Conservation (phyloP, 2,113 vertebrate genomes). For the Periophthalmus modestus region DNA sequence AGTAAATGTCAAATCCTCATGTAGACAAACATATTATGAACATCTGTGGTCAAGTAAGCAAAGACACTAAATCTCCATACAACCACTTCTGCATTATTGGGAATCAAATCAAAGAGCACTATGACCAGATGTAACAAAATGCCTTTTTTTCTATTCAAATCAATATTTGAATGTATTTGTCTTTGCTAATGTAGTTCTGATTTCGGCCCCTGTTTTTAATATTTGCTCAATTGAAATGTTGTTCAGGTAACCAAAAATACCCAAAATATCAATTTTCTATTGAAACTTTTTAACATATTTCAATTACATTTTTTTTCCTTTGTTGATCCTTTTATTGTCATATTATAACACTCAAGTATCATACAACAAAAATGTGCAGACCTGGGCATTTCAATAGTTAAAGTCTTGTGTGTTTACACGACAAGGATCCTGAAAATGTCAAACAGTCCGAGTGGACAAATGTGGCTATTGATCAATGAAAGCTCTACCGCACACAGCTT, state of each 20-base stretch:
- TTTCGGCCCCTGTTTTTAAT: not conserved
- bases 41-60: not conserved
- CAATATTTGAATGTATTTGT: no score
- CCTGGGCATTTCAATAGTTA: constrained; percentile 63
- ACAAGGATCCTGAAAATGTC: constrained; percentile 68
- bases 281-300: not conserved
- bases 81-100: not conserved
- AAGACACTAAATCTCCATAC: constrained; percentile 34
- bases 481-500: constrained; percentile 28
- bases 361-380: constrained; percentile 58
- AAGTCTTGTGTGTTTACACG: constrained; percentile 62
- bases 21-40: constrained; percentile 25
- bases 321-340: not conserved
- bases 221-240: not conserved
- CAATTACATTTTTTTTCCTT: not conserved
- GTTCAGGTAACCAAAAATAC: not conserved
- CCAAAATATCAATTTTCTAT: not conserved
- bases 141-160: no score
- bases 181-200: not conserved
- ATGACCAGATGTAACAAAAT: not conserved
- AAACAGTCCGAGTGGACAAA: constrained; percentile 68
- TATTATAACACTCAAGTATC: constrained; percentile 48
- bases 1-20: constrained; percentile 27
- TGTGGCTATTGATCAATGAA: constrained; percentile 70
- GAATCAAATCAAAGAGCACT: not conserved